These are phyloP conservation scores for Osmoderma eremita DNA, from an alignment of 2,888 invertebrate genomes.

Conservation along the genomic window DNA sequence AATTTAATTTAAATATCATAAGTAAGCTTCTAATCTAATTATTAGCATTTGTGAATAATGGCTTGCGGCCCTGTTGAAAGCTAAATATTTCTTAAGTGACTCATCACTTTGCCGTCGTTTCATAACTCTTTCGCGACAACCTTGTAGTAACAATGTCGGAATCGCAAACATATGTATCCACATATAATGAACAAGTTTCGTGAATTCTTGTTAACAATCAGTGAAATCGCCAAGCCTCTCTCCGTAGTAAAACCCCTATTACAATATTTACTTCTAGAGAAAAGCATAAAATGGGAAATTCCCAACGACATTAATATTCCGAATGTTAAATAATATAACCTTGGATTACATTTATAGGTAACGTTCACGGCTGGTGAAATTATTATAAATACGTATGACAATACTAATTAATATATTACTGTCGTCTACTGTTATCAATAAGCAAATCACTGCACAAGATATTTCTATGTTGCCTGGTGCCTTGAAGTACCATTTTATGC, in stretches of 20 bases:
- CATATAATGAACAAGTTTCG: not conserved
- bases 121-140: constrained; percentile 14
- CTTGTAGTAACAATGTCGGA: not conserved
- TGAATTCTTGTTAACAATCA: not conserved
- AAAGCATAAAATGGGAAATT: constrained; percentile 28
- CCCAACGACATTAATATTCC: constrained; percentile 36
- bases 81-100: constrained; percentile 22
- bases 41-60: too few species aligned
- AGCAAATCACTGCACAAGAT: too few species aligned
- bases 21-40: too few species aligned
- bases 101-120: constrained; percentile 19
- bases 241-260: constrained; percentile 21
- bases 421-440: constrained; percentile 1
- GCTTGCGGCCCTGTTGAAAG: constrained; percentile 10
- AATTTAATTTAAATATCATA: constrained; percentile 27
- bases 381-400: constrained; percentile 14
- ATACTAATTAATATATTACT: constrained; percentile 14
- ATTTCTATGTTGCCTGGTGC: too few species aligned
- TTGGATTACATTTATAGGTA: constrained; percentile 18
- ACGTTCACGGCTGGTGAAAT: constrained; percentile 24
- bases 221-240: constrained; percentile 9
- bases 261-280: constrained; percentile 17
- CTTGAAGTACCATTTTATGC: too few species aligned
- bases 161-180: not conserved
- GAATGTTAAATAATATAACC: constrained; percentile 34